Conservation (phyloP, 2,888 invertebrate species). For the Pheosia tremula region DNA sequence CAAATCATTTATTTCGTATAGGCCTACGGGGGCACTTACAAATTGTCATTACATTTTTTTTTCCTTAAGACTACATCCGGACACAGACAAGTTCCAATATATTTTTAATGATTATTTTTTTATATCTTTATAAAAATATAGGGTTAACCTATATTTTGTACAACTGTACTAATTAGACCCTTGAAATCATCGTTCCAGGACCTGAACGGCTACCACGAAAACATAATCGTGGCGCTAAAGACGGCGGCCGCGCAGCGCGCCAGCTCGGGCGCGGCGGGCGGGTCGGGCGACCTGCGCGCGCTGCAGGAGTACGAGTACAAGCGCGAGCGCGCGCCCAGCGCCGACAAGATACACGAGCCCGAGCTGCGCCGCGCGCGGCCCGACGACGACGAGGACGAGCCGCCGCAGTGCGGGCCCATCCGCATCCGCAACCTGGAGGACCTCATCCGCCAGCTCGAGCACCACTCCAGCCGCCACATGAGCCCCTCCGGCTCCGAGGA, state of each 20-base stretch:
- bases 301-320: conserved; percentile 82
- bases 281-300: conserved; percentile 74
- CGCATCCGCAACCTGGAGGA: conserved; percentile 96
- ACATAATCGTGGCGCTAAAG: conserved; percentile 94
- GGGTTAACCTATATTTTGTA: too few relatives aligned
- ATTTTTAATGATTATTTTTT: too few relatives aligned
- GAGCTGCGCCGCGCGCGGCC: conserved; percentile 83
- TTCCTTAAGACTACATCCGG: too few relatives aligned
- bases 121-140: not conserved
- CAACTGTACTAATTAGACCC: not conserved
- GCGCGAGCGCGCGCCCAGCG: conserved; percentile 87
- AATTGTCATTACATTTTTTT: too few relatives aligned
- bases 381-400: conserved; percentile 88
- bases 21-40: too few relatives aligned
- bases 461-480: conserved; percentile 94
- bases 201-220: conserved; percentile 96
- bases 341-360: conserved; percentile 90
- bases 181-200: conserved; percentile 86
- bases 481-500: conserved; percentile 96
- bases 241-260: conserved; percentile 90
- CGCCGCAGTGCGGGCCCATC: conserved; percentile 92
- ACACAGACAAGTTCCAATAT: too few relatives aligned
- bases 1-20: too few relatives aligned
- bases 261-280: conserved; percentile 66
- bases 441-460: conserved; percentile 94